Evolutionary conservation across 2,888 invertebrate species (phyloP).

Genomic region (Drosophila antonietae): DNA sequence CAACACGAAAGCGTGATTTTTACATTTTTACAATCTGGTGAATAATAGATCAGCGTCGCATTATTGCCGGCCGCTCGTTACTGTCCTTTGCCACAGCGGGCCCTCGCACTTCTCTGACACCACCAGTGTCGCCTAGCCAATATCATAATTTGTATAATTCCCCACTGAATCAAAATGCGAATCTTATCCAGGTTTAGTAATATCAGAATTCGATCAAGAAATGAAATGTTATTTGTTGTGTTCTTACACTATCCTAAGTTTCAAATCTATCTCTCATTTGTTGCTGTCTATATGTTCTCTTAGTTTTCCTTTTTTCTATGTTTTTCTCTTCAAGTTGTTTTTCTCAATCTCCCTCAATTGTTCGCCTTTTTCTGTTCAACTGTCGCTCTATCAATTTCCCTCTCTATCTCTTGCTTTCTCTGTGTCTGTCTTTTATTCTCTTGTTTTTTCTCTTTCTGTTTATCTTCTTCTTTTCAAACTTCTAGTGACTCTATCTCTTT

Average conservation of each 20-base stretch:
- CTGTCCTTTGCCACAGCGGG: constrained; percentile 40
- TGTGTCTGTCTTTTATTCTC: too few relatives aligned
- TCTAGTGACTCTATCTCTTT: background rate
- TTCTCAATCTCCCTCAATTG: background rate
- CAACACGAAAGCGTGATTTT: constrained; percentile 82
- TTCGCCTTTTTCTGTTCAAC: background rate
- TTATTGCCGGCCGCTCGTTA: constrained; percentile 50
- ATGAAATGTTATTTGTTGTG: too few relatives aligned
- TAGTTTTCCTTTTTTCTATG: too few relatives aligned
- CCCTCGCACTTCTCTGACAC: constrained; percentile 35
- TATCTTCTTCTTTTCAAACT: background rate
- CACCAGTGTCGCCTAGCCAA: constrained; percentile 14
- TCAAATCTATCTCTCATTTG: too few relatives aligned
- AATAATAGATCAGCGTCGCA: constrained; percentile 78
- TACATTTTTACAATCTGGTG: constrained; percentile 80
- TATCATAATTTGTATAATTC: constrained; percentile 14
- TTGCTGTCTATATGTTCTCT: too few relatives aligned
- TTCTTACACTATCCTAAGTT: too few relatives aligned
- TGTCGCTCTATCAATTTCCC: background rate
- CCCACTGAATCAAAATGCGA: background rate
- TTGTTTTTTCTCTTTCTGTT: background rate
- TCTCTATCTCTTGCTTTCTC: background rate
- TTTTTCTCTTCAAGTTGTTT: background rate
- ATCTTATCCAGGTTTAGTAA: background rate
- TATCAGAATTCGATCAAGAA: background rate